Evolutionary conservation across 2,888 invertebrate species (phyloP).

Genomic region (Eristalinus aeneus): DNA sequence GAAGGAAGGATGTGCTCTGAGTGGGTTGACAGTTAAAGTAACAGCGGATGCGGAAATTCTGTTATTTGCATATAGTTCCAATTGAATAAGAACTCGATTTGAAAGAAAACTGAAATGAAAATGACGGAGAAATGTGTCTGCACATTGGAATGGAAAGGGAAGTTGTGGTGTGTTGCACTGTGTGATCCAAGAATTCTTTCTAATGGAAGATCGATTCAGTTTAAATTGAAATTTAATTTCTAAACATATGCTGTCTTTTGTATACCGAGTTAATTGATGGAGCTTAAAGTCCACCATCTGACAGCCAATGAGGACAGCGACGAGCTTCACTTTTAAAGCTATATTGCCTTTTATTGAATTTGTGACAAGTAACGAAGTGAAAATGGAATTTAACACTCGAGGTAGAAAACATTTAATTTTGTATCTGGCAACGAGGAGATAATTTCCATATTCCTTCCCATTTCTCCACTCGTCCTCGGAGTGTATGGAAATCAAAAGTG

Average conservation of each 20-base stretch:
- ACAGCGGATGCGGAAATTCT: slow-evolving; percentile 58
- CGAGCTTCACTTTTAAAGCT: background rate
- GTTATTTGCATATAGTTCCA: slow-evolving; percentile 64
- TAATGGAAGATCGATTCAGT: slow-evolving; percentile 40
- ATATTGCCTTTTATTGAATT: background rate
- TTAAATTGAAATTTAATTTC: slow-evolving; percentile 31
- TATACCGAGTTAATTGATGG: too few species aligned
- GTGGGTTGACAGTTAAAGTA: slow-evolving; percentile 24
- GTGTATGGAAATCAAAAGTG: background rate
- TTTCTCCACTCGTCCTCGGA: background rate
- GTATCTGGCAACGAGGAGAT: background rate
- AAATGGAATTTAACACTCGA: background rate
- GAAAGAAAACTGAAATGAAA: slow-evolving; percentile 54
- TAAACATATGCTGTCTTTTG: background rate
- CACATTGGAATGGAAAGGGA: slow-evolving; percentile 6
- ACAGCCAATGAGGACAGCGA: too few species aligned
- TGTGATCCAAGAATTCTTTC: background rate
- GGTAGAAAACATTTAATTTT: background rate
- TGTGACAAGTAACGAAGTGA: background rate
- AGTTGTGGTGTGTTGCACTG: background rate
- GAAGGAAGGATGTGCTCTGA: slow-evolving; percentile 42
- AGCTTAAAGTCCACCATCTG: background rate
- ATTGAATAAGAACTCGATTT: slow-evolving; percentile 66
- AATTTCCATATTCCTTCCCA: background rate
- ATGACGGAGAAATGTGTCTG: slow-evolving; percentile 10